Conservation (phyloP, 2,888 invertebrate species). For the Bombylius discolor region DNA sequence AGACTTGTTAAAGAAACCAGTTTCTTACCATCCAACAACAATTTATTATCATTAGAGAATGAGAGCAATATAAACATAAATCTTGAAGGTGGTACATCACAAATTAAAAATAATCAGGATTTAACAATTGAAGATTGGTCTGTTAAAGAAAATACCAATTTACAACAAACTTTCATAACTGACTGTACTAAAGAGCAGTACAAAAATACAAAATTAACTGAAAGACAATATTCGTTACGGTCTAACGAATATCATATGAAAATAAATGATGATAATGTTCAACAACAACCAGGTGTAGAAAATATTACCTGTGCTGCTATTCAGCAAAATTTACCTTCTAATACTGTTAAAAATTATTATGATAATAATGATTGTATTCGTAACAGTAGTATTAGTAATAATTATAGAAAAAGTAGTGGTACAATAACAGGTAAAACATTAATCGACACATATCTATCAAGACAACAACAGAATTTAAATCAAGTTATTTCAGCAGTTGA, state of each 20-base stretch:
- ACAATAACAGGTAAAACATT: background rate
- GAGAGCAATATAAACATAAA: background rate
- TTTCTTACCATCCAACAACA: background rate
- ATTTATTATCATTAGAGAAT: background rate
- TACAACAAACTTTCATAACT: background rate
- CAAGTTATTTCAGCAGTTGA: conserved; percentile 19
- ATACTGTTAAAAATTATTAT: background rate
- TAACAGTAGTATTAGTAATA: conserved; percentile 2
- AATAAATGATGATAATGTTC: background rate
- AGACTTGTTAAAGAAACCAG: background rate
- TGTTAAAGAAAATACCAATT: too few species aligned
- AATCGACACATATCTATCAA: background rate
- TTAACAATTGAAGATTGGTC: too few species aligned
- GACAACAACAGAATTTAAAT: too few species aligned
- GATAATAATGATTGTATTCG: background rate
- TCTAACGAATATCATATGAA: background rate
- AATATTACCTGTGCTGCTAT: conserved; percentile 1
- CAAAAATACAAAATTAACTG: background rate
- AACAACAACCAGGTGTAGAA: conserved; percentile 2
- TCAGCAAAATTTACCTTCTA: background rate
- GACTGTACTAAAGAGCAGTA: conserved; percentile 10
- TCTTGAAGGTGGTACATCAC: too few species aligned
- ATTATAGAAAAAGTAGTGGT: background rate
- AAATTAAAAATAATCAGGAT: too few species aligned
- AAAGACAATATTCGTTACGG: conserved; percentile 7